Base-by-base conservation (phyloP, 2,888 invertebrate species). In the Melinaea menophilus region DNA sequence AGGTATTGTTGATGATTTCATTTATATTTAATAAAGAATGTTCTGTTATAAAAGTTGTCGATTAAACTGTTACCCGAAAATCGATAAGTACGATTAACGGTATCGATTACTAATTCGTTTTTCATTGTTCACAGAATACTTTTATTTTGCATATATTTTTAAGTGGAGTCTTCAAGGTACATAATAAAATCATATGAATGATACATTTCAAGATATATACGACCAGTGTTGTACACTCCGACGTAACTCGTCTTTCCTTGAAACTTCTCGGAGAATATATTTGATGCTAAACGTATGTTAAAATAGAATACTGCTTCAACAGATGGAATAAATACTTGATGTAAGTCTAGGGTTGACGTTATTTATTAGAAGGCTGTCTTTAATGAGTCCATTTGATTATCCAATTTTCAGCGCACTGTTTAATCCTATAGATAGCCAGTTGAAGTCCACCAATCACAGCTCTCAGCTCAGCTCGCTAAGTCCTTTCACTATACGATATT, bases 1-100 rank as follows among this genome's bases (percentile, higher is more conserved):
- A 59, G 63, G 65, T 65, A 62, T 68, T 68, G 65, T 68, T 61
- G 61, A 63, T 65, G 55, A 55, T 61, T 60, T 62, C 12, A 12
- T 48, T 51, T 51, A 31, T 31, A 22, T 51, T 51, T 31, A 51
- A 31, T 51, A 3, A 51, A 46, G 11, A n/a, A 46, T n/a, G 7
- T 46, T 46, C 22, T 22, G 22, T 22, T 46, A 11, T 46, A 46
- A 12, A 11, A 46, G 46, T 46, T 46, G 11, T 46, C n/a, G 13
- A 22, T 48, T 48, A 5, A 48, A 22, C 22, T 22, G 37, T 37
- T 37, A 37, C 37, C 7, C 4, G 7, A 37, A 37, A 37, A 37
- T 5, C 7, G 7, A 4, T 37, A 2, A 37, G 22, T 22, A 5
- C 37, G 37, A 37, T 37, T 37, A 37, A 5, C 7, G 37, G 7